phyloP scores from a whole-genome alignment of 2,888 invertebrate genomes.

The Caenorhabditis becei region DNA sequence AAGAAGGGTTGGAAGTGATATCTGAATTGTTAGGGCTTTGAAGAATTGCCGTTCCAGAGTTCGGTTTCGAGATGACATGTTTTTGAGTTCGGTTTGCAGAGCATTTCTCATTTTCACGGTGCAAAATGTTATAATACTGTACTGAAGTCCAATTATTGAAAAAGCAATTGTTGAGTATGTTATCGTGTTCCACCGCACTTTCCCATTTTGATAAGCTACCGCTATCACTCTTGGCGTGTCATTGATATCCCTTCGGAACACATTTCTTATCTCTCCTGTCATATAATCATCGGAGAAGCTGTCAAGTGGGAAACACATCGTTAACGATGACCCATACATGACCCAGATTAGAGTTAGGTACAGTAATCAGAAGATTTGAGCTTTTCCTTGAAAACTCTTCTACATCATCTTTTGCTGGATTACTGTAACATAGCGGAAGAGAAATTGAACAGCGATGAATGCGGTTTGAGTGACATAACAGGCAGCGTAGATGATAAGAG shows the following conservation, averaged over 20 bases:
- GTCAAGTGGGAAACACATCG: background rate
- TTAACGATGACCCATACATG: background rate
- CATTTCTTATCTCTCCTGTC: background rate
- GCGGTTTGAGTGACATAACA: too few species aligned
- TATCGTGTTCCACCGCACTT: background rate
- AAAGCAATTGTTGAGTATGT: background rate
- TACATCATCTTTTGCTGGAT: too few species aligned
- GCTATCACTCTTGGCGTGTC: background rate
- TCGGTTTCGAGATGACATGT: slow-evolving; percentile 10
- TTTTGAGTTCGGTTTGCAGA: slow-evolving; percentile 2
- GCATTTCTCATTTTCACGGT: slow-evolving; percentile 11
- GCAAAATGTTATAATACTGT: slow-evolving; percentile 5
- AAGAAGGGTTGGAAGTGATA: background rate
- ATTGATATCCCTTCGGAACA: background rate
- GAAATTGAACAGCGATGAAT: too few species aligned
- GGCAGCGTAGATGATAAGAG: too few species aligned
- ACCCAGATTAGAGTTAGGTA: background rate
- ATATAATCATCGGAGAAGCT: background rate
- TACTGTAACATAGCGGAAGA: too few species aligned
- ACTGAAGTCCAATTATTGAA: background rate
- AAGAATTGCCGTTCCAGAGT: slow-evolving; percentile 23
- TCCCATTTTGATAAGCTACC: background rate
- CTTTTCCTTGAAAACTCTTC: too few species aligned
- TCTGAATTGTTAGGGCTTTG: slow-evolving; percentile 8
- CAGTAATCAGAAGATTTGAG: background rate